Base-by-base conservation (phyloP, 2,888 invertebrate species). In the Troilus luridus region DNA sequence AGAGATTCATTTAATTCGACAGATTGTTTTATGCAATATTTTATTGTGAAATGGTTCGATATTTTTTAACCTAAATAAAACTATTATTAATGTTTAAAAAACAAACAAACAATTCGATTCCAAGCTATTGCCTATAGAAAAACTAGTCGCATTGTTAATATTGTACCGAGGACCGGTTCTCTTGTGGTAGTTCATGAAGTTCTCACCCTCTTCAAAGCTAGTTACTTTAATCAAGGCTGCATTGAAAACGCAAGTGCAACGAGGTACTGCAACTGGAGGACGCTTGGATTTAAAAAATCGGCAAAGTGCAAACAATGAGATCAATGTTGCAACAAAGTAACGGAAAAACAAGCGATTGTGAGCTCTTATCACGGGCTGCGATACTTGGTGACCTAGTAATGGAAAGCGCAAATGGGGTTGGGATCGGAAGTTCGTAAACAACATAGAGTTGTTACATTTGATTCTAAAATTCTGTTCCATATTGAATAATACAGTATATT, bases 91-190 rank as follows among this genome's bases (percentile, higher is more conserved):
- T 24, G 11, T 67, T 67, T 67, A 11, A 24, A 72, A 27, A 72
- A 27, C 14, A 24, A 72, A 27, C 0, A 24, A 24, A 27, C 17
- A 27, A 17, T 41, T 14, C 67, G 5, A 24, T 11, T 67, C 2
- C 64, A 27, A 24, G 67, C 24, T 14, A 59, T 67, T 27, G 19
- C 72, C 72, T 77, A 41, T 41, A 41, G 5, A 77, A 77, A 77
- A 77, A 77, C 72, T 77, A 77, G 72, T 41, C 17, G 8, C 72
- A 77, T 77, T 77, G 72, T 77, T 77, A 19, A 77, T 24, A 24
- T 41, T 27, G 72, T 27, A 24, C 14, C 41, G 19, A 27, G 41
- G 17, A 77, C 72, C 72, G 72, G 72, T 77, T 9, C n/a, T 6
- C 24, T 67, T 24, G 10, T 14, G 1, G 27, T 77, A 77, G 72